phyloP scores from a whole-genome alignment of 2,797 vertebrate genomes.

The Chrysocyon brachyurus region DNA sequence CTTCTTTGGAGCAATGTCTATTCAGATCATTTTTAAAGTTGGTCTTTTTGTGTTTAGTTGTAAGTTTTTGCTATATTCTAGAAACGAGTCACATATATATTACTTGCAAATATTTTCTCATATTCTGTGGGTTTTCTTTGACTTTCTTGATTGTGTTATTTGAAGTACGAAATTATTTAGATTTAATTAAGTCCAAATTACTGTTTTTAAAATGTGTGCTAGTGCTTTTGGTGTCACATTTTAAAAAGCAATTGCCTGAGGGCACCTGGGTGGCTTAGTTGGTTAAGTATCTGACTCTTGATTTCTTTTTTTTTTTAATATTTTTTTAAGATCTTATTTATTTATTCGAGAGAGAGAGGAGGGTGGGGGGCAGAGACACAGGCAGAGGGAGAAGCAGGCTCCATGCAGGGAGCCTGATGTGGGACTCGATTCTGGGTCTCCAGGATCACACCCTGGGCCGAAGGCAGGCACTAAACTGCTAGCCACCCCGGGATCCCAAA shows the following conservation, averaged over 20 bases:
- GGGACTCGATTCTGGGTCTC: too few species aligned
- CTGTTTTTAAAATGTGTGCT: background rate
- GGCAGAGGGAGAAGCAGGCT: too few species aligned
- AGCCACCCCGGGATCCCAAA: too few species aligned
- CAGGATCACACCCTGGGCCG: too few species aligned
- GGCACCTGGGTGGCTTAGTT: background rate
- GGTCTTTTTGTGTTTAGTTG: background rate
- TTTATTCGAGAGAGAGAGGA: too few species aligned
- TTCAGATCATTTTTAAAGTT: background rate
- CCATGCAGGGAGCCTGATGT: too few species aligned
- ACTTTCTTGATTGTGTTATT: background rate
- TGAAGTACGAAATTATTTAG: background rate
- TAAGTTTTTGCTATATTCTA: background rate
- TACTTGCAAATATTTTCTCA: background rate
- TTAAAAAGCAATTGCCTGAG: background rate
- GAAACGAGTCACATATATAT: background rate
- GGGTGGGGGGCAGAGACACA: too few species aligned
- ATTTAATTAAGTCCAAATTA: background rate
- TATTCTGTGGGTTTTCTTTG: background rate
- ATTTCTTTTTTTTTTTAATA: too few species aligned
- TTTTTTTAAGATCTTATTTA: too few species aligned
- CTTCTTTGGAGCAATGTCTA: background rate
- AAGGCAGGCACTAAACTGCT: too few species aligned
- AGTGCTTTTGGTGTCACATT: background rate
- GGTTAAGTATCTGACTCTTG: background rate